Conservation (phyloP, 2,797 vertebrate species). For the Podargus strigoides region DNA sequence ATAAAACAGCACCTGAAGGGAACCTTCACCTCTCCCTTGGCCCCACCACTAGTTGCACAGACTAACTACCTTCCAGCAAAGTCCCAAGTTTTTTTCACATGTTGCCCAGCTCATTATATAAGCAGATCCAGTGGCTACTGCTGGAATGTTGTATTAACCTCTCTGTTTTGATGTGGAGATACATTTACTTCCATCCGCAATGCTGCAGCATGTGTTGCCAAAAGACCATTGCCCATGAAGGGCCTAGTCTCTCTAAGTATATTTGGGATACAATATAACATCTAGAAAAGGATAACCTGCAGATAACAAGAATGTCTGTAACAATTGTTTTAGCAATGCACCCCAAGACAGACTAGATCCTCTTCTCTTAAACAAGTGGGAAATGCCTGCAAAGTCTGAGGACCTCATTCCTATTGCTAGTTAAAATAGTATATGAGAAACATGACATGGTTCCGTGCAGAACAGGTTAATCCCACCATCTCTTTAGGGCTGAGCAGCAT, state of each 20-base stretch:
- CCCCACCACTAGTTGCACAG: background rate
- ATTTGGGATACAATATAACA: background rate
- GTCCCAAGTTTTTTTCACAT: fast-evolving
- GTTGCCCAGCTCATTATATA: background rate
- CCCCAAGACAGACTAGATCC: background rate
- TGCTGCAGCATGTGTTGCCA: background rate
- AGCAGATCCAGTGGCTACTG: background rate
- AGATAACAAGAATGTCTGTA: background rate
- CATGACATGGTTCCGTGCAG: background rate
- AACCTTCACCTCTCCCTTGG: background rate
- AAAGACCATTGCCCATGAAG: background rate
- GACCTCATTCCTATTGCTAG: background rate
- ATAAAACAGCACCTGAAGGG: background rate
- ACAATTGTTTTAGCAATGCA: background rate
- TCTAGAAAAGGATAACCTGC: background rate
- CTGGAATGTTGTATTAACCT: background rate
- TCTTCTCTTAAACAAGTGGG: background rate
- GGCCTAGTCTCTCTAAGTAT: background rate
- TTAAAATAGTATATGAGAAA: background rate
- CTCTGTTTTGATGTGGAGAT: background rate
- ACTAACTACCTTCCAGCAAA: background rate
- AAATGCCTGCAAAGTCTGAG: background rate
- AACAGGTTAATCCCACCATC: background rate
- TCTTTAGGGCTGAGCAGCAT: background rate
- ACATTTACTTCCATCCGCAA: background rate